Base-by-base conservation (phyloP, 2,113 vertebrate species). In the Pteruthius melanotis region DNA sequence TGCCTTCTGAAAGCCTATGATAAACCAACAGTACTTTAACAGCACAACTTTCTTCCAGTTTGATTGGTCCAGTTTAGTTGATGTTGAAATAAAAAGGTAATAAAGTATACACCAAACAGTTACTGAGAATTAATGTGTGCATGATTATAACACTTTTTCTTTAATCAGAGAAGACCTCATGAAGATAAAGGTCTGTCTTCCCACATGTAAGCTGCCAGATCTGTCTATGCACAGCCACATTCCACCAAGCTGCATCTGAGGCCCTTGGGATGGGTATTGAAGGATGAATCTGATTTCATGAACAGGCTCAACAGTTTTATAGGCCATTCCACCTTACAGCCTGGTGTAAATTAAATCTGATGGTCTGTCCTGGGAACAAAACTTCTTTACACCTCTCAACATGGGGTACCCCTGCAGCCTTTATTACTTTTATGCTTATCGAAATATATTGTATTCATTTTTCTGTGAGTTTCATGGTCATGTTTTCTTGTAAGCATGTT, bases 161-260 rank as follows among this genome's bases (percentile, higher is more conserved):
- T 40, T 47, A 33, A 45, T 18, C 11, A 68, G 63, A 83, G 28
- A 57, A 15, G 11, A 10, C 6, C 11, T 65, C 7, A 42, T 42
- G 24, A 42, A 64, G 49, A 39, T 27, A 70, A 47, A 33, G 30
- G 8, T 6, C 3, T 50, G 6, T 78, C 8, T n/a, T 8, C 20
- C 23, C 4, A 2, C 6, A 2, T 5, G 5, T 20, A 22, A 93
- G 13, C 10, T 80, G 19, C 45, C 33, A 27, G 8, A 10, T 60
- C 57, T 69, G 40, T 10, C 27, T 53, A 13, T 14, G 35, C 37
- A 15, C 1, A 2, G 31, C 47, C 23, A 22, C 0, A 0, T 65
- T 27, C 33, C 2, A 1, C 4, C 15, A 4, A 65, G 20, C 61
- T 76, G 15, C 2, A 1, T 13, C 28, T 76, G 57, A 74, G 42